These are phyloP conservation scores for Herminia tarsipennalis DNA, from an alignment of 2,888 invertebrate genomes.

Conservation along the genomic window DNA sequence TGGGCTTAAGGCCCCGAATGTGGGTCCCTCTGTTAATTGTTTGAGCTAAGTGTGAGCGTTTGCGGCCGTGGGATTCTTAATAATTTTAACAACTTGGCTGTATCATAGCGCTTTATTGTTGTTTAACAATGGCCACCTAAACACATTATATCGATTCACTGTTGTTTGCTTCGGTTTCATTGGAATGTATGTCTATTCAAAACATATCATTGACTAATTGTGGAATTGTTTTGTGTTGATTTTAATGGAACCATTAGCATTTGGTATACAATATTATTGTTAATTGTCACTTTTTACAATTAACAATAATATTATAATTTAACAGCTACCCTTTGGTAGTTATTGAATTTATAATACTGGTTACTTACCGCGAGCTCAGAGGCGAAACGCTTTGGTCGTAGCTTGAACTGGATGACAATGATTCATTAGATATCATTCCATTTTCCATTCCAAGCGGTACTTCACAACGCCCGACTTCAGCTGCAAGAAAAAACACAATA, in stretches of 20 bases:
- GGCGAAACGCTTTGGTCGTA: slow-evolving; percentile 95
- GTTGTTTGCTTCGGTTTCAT: slow-evolving; percentile 53
- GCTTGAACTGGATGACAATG: slow-evolving; percentile 94
- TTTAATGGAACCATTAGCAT: too few relatives aligned
- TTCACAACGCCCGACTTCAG: slow-evolving; percentile 88
- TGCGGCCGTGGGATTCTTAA: slow-evolving; percentile 72
- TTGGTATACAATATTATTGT: too few relatives aligned
- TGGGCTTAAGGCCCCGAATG: slow-evolving; percentile 72
- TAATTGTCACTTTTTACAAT: too few relatives aligned
- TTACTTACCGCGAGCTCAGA: slow-evolving; percentile 92
- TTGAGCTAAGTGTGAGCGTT: slow-evolving; percentile 76
- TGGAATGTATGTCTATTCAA: slow-evolving; percentile 22
- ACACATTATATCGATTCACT: slow-evolving; percentile 52
- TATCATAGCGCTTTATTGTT: slow-evolving; percentile 71
- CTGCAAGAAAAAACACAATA: slow-evolving; percentile 49
- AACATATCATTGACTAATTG: slow-evolving; percentile 9
- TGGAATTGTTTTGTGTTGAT: neutral
- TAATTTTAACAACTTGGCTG: slow-evolving; percentile 74
- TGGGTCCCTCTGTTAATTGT: slow-evolving; percentile 79
- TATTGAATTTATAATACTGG: neutral
- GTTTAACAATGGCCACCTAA: slow-evolving; percentile 61
- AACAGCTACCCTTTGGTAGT: too few relatives aligned
- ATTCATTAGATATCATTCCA: slow-evolving; percentile 93
- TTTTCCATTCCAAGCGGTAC: slow-evolving; percentile 95
- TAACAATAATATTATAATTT: too few relatives aligned